These are phyloP conservation scores for Slavum lentiscoides DNA, from an alignment of 2,888 invertebrate genomes.

Conservation along the genomic window DNA sequence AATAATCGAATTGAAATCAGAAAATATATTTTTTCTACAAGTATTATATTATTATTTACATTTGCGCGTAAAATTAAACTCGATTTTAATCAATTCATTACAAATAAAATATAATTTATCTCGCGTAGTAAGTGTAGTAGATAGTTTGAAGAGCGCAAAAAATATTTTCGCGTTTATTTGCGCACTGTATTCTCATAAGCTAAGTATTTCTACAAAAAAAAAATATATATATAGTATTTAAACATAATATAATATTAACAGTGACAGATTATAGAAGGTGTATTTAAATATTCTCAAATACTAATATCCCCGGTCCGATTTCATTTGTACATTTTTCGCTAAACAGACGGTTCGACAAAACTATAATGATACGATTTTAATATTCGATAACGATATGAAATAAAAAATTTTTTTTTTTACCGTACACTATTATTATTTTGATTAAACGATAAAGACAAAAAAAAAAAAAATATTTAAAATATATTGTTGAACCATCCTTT, in stretches of 20 bases:
- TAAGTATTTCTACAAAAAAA: constrained; percentile 37
- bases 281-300: constrained; percentile 25
- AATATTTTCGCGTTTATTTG: not conserved
- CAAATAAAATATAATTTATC: not conserved
- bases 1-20: constrained; percentile 5
- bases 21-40: not conserved
- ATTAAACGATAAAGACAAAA: not conserved
- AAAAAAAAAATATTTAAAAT: not conserved
- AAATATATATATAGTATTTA: constrained; percentile 14
- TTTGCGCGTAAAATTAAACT: not conserved
- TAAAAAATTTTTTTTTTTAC: not conserved
- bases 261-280: constrained; percentile 48
- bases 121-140: too few species aligned
- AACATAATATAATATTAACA: constrained; percentile 20
- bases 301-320: constrained; percentile 36
- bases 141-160: not conserved
- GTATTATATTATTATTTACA: not conserved
- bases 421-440: not conserved
- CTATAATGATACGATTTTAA: not conserved
- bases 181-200: constrained; percentile 14
- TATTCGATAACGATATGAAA: not conserved
- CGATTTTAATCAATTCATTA: not conserved
- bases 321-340: constrained; percentile 29
- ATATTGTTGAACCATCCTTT: constrained; percentile 12
- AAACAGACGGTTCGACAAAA: constrained; percentile 9